Conservation (phyloP, 2,888 invertebrate genomes). For the Nymphalis polychloros region DNA sequence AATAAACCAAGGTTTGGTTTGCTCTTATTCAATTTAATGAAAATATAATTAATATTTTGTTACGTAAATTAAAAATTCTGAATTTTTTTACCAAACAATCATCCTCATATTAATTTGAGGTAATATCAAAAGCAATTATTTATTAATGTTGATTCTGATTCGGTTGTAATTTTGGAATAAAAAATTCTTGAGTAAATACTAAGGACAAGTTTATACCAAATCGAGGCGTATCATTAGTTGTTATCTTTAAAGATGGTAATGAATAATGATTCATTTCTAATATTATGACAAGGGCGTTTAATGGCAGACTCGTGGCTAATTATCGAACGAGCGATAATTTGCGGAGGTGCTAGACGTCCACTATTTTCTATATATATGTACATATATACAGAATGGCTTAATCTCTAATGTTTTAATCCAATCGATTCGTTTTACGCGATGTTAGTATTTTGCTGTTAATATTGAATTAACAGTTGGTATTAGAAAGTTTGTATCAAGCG, state of each 20-base stretch:
- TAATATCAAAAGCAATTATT: too few relatives aligned
- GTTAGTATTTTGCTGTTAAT: constrained; percentile 1
- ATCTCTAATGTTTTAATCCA: constrained; percentile 7
- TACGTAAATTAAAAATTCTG: too few relatives aligned
- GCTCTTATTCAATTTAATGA: too few relatives aligned
- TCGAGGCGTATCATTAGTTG: too few relatives aligned
- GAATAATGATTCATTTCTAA: constrained; percentile 25
- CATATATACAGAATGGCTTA: background rate
- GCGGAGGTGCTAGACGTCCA: constrained; percentile 1
- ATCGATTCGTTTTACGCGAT: background rate
- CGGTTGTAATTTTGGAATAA: too few relatives aligned
- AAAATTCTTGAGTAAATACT: too few relatives aligned
- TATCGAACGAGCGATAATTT: constrained; percentile 8
- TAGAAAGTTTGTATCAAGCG: constrained; percentile 1
- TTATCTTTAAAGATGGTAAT: constrained; percentile 18
- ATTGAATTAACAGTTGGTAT: constrained; percentile 9
- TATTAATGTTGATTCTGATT: too few relatives aligned
- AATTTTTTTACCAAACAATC: too few relatives aligned
- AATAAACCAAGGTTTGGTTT: too few relatives aligned
- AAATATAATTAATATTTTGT: too few relatives aligned
- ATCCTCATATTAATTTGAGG: too few relatives aligned
- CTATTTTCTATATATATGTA: background rate
- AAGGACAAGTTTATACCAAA: too few relatives aligned
- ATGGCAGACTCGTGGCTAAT: constrained; percentile 21
- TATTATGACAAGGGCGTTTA: constrained; percentile 22